Base-by-base conservation (phyloP, 2,888 invertebrate genomes). In the Lasioglossum morio region DNA sequence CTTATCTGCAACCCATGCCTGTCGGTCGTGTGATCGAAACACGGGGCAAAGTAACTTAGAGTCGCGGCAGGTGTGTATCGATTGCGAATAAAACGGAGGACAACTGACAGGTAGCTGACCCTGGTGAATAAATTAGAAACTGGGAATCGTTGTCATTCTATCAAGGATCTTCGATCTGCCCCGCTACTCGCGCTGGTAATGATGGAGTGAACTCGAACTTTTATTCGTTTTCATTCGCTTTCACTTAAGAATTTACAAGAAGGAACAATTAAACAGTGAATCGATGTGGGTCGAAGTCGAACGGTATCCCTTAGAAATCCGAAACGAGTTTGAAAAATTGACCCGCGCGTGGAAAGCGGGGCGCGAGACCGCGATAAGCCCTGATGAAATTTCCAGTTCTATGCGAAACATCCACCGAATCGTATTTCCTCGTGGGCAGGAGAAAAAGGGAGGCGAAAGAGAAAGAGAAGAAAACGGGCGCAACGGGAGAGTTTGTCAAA, bases 91-190 rank as follows among this genome's bases (percentile, higher is more conserved):
- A 85, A 91, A 88, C 88, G 86, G 88, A 83, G 90, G 90, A 92
- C 92, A 92, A 94, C 93, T 92, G 92, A 93, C 93, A 92, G 91
- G 90, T 93, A 92, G 88, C 91, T 90, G 82, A 89, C 90, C 88
- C 89, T 88, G 90, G 92, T 93, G 92, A 94, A 93, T 94, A 94
- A 94, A 92, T 88, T 91, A 93, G 91, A 90, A 89, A 88, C 84
- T 88, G 87, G 92, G 90, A 91, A 90, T 89, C 81, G 84, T 83
- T 88, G 87, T 88, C 40, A 86, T 82, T 89, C 87, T 90, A 89
- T 92, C 93, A 93, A 92, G 93, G 93, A 86, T 91, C 89, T 92
- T 93, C 93, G 94, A 93, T 88, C 81, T n/a, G 70, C 78, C 72
- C 46, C 7, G 60, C 19, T 40, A 27, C 14, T 48, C 27, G 23